phyloP scores from a whole-genome alignment of 2,797 vertebrate genomes.

The Sebastolobus alascanus region DNA sequence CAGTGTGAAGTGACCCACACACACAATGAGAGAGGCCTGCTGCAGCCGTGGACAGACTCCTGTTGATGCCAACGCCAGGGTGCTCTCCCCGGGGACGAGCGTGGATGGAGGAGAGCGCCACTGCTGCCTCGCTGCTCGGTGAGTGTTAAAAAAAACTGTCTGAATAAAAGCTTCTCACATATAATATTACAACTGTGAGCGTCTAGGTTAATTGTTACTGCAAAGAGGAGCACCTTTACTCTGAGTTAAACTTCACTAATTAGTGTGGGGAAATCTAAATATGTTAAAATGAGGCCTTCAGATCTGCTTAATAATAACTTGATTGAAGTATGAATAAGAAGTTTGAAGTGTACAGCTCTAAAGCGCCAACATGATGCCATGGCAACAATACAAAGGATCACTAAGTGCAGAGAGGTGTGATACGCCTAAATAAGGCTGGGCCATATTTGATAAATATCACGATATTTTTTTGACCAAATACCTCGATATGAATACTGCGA shows the following conservation, averaged over 20 bases:
- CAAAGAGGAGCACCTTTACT: conserved; percentile 37
- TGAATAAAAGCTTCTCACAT: conserved; percentile 32
- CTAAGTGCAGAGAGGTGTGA: conserved; percentile 19
- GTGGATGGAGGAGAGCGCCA: conserved; percentile 47
- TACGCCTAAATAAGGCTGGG: background rate
- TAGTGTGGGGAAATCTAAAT: conserved; percentile 28
- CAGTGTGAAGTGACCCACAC: conserved; percentile 71
- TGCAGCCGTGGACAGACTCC: conserved; percentile 45
- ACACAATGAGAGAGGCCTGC: conserved; percentile 35
- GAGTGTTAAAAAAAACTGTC: conserved; percentile 55
- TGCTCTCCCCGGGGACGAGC: conserved; percentile 27
- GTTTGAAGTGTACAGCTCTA: conserved; percentile 8
- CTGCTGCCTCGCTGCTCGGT: conserved; percentile 52
- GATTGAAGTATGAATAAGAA: conserved; percentile 23
- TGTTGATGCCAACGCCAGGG: conserved; percentile 40
- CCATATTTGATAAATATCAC: background rate
- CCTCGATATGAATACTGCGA: background rate
- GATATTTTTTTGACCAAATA: background rate
- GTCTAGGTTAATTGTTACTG: conserved; percentile 29
- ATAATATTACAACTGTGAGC: conserved; percentile 26
- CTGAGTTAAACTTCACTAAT: conserved; percentile 23
- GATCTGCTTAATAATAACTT: conserved; percentile 10
- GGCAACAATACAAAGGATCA: conserved; percentile 56
- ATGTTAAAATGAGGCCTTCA: conserved; percentile 9
- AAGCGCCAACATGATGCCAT: conserved; percentile 46